Percentiles rank a stretch among this genome's conserved stretches.
Conservation (phyloP, 2,888 invertebrate species). For the Amphiduros pacificus region DNA sequence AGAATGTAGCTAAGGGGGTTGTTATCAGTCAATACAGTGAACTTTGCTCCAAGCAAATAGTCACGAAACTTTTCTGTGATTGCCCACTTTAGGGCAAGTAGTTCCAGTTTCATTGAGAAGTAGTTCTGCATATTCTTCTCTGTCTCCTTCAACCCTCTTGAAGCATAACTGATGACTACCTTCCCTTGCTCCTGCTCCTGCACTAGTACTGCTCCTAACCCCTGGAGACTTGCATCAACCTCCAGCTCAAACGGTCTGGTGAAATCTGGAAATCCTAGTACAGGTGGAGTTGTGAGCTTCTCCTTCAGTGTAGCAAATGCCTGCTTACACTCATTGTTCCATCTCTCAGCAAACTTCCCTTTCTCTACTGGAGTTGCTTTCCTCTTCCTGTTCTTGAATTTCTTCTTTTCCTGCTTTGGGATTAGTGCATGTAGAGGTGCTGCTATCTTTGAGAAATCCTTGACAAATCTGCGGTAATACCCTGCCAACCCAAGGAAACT, state of each 20-base stretch:
- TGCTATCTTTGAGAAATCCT: constrained; percentile 8
- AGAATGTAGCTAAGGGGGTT: background rate
- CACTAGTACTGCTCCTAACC: constrained; percentile 15
- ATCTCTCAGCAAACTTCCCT: constrained; percentile 8
- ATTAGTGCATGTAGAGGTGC: background rate
- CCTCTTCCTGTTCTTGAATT: background rate
- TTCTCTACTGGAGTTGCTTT: background rate
- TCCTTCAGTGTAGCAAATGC: constrained; percentile 10
- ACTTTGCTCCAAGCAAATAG: constrained; percentile 4
- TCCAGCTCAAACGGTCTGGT: constrained; percentile 1
- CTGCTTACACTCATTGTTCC: constrained; percentile 5
- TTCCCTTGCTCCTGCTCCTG: constrained; percentile 10
- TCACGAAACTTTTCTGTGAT: constrained; percentile 4
- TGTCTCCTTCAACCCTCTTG: background rate
- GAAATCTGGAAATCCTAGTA: constrained; percentile 15
- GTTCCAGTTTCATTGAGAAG: constrained; percentile 13
- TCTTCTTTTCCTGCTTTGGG: background rate
- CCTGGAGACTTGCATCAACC: constrained; percentile 11
- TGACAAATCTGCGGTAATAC: constrained; percentile 18
- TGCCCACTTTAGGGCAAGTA: constrained; percentile 10
- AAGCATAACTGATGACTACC: constrained; percentile 11
- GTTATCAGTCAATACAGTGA: constrained; percentile 8
- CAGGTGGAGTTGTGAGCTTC: constrained; percentile 11
- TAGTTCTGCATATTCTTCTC: constrained; percentile 12
- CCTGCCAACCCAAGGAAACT: constrained; percentile 9